Base-by-base conservation (phyloP, 2,113 vertebrate species). In the Pygoscelis adeliae region DNA sequence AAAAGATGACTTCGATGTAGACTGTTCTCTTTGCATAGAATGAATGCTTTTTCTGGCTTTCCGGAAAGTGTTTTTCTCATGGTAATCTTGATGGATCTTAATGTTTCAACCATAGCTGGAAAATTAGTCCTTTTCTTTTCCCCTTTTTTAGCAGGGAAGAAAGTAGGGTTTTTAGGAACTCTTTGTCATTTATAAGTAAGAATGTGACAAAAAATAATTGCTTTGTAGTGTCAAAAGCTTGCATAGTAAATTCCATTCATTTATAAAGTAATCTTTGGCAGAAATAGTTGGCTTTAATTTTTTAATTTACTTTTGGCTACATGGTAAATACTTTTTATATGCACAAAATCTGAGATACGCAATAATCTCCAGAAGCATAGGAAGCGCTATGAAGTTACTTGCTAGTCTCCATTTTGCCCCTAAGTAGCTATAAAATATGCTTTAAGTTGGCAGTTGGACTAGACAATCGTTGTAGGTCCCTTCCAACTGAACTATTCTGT, bases 391-490 rank as follows among this genome's bases (percentile, higher is more conserved):
- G 52, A 66, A 91, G 25, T 49, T 15, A 0, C 55, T 76, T 66
- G 52, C 34, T 53, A 5, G 15, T 78, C n/a, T 69, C 26, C 29
- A 0, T 56, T 71, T 70, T 44, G 22, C 11, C 22, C 22, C n/a
- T 34, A 25, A 12, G 22, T 21, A 70, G 30, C 44, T 91, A 18
- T 55, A 40, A 89, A 72, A 29, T 26, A 12, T 7, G 5, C 26
- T 55, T 30, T 15, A 36, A 83, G 46, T 3, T 83, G 42, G 6
- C 63, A 59, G 15, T 29, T 56, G 59, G 30, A 14, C 42, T n/a
- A 32, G 38, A 5, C 66, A 36, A n/a, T 67, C 0, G 0, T 5
- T 34, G 10, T 36, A 36, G 34, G 6, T 62, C 46, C 20, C 15
- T 73, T 81, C 46, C 52, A 21, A 2, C 38, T 6, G 25, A 63